Evolutionary conservation across 2,113 vertebrate species (phyloP), one percentile per base, ranked within the genome.

Genomic region (Salvator merianae): DNA sequence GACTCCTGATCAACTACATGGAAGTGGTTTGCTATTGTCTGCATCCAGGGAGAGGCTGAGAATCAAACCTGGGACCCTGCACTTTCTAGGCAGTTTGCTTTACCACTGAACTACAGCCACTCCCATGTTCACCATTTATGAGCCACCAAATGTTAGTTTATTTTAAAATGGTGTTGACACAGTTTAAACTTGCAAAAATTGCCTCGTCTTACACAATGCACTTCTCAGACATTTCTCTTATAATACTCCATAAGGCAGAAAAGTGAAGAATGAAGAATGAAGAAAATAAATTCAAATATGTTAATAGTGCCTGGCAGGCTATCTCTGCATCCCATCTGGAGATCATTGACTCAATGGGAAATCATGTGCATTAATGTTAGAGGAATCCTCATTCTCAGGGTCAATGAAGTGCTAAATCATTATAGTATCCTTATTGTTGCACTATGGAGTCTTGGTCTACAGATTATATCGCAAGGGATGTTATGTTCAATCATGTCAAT

Each of bases 251-350:
- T 8, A 80, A 24, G 36, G 71, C 7, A 50, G 47, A 66, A 53
- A 47, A 68, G 8, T 68, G 63, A 9, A 83, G 65, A 38, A 36
- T 8, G 76, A 38, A 75, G 68, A 16, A 74, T 50, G 66, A 47
- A 2, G 36, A 77, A 30, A 87, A 89, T 88, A 65, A 79, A 87
- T 47, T 86, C 83, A 59, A 78, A 28, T 3, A 68, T 82, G 63
- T 77, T 86, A 81, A 47, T 70, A 43, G 20, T 69, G 47, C 65
- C 47, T 68, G 62, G 47, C 73, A 76, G 71, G 22, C 26, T 0
- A 20, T 12, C 43, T 2, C 0, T 3, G 26, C 79, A 68, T 1
- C 65, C 79, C 86, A n/a, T 26, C 81, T 83, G 34, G 22, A 6
- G 26, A 68, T 40, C 75, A 77, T 68, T 75, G 72, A 26, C 86